phyloP scores from a whole-genome alignment of 2,797 vertebrate genomes.

The Coilia nasus region DNA sequence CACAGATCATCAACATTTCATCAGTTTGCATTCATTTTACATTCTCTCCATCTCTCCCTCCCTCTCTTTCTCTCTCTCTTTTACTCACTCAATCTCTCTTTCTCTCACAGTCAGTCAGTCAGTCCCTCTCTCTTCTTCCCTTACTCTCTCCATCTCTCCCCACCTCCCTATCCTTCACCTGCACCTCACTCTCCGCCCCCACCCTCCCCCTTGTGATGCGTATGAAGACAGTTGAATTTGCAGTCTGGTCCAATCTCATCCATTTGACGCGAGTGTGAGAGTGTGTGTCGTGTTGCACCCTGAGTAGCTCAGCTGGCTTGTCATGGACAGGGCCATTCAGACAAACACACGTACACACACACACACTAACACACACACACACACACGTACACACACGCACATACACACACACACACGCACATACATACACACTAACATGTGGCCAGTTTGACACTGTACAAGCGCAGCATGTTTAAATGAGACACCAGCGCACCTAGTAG shows the following conservation, averaged over 20 bases:
- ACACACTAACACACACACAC: too few species aligned
- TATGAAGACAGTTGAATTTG: neutral
- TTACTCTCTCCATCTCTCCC: too few species aligned
- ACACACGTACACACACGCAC: too few species aligned
- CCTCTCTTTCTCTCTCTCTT: neutral
- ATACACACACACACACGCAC: neutral
- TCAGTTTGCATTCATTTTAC: neutral
- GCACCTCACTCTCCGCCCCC: neutral
- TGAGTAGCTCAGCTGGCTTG: neutral
- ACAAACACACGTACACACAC: too few species aligned
- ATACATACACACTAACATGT: neutral
- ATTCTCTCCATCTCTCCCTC: neutral
- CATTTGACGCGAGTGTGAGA: neutral
- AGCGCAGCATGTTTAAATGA: neutral
- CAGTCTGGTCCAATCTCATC: conserved; percentile 14
- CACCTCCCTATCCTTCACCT: too few species aligned
- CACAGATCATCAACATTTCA: neutral
- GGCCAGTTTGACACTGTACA: neutral
- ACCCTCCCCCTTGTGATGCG: neutral
- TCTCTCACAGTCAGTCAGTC: too few species aligned
- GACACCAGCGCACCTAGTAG: neutral
- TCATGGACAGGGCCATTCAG: neutral
- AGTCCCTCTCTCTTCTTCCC: too few species aligned
- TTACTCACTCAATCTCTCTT: too few species aligned
- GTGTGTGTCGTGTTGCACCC: neutral